These are phyloP conservation scores for Acleris holmiana DNA, from an alignment of 2,888 invertebrate genomes.

Conservation along the genomic window DNA sequence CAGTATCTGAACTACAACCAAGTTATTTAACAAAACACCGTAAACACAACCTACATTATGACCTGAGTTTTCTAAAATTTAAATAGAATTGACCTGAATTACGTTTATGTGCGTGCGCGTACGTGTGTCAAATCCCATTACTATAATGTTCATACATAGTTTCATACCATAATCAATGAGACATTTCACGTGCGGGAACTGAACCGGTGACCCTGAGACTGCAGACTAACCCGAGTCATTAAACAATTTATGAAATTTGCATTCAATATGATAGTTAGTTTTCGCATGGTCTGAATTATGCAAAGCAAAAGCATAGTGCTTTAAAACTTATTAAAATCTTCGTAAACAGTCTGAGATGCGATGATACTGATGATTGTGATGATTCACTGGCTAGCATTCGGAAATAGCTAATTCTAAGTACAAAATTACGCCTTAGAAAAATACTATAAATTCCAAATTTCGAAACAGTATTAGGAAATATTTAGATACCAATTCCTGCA, in stretches of 20 bases:
- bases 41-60: background rate
- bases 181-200: constrained; percentile 27
- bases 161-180: constrained; percentile 5
- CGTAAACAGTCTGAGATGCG: no score
- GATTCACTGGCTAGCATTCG: no score
- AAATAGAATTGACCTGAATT: background rate
- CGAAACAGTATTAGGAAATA: no score
- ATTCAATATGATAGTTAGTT: constrained; percentile 10
- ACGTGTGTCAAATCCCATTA: constrained; percentile 18
- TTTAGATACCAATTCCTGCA: no score
- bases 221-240: background rate
- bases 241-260: constrained; percentile 7
- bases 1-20: no score
- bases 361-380: no score
- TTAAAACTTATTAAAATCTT: background rate
- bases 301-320: constrained; percentile 1
- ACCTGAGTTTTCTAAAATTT: background rate
- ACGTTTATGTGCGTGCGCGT: background rate
- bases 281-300: constrained; percentile 18
- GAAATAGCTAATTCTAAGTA: no score
- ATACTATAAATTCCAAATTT: no score
- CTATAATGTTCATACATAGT: constrained; percentile 15
- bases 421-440: no score
- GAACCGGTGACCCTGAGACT: constrained; percentile 12
- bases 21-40: no score